Evolutionary conservation across 2,113 vertebrate species (phyloP).

Genomic region (Hemibagrus wyckioides): DNA sequence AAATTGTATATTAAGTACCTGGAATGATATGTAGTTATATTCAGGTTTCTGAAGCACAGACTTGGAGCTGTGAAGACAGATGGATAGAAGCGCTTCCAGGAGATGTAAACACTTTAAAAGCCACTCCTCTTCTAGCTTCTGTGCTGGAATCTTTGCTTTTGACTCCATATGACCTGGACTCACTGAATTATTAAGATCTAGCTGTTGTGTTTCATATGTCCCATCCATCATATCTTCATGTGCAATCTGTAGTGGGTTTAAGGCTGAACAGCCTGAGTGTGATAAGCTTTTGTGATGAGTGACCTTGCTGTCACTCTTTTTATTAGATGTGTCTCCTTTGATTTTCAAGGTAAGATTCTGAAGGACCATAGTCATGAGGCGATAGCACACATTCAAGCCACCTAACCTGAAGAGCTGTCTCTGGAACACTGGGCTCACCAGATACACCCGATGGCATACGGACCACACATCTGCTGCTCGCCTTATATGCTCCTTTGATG

Average conservation of each 20-base stretch:
- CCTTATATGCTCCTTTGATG: constrained; percentile 81
- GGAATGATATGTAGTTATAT: constrained; percentile 74
- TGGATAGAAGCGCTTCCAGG: constrained; percentile 88
- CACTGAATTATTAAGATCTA: constrained; percentile 37
- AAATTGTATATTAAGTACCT: constrained; percentile 74
- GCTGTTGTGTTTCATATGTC: constrained; percentile 44
- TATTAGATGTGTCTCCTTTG: constrained; percentile 71
- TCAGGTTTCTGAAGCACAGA: constrained; percentile 80
- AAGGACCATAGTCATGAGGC: constrained; percentile 86
- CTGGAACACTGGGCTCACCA: constrained; percentile 84
- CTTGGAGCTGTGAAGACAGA: constrained; percentile 87
- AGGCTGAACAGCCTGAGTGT: constrained; percentile 51
- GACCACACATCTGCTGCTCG: constrained; percentile 90
- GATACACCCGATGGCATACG: constrained; percentile 84
- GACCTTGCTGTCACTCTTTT: constrained; percentile 66
- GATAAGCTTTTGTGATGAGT: constrained; percentile 59
- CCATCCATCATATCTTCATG: background rate
- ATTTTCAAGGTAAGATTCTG: constrained; percentile 75
- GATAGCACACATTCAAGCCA: constrained; percentile 85
- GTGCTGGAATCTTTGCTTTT: constrained; percentile 62
- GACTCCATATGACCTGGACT: constrained; percentile 50
- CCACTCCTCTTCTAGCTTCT: constrained; percentile 76
- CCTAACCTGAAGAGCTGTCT: constrained; percentile 90
- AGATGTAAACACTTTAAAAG: constrained; percentile 85
- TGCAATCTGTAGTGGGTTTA: constrained; percentile 3